Evolutionary conservation across 1,140 invertebrate genomes (phyloP), one percentile per base, ranked within the genome.

Genomic region (Saccostrea glomerata): DNA sequence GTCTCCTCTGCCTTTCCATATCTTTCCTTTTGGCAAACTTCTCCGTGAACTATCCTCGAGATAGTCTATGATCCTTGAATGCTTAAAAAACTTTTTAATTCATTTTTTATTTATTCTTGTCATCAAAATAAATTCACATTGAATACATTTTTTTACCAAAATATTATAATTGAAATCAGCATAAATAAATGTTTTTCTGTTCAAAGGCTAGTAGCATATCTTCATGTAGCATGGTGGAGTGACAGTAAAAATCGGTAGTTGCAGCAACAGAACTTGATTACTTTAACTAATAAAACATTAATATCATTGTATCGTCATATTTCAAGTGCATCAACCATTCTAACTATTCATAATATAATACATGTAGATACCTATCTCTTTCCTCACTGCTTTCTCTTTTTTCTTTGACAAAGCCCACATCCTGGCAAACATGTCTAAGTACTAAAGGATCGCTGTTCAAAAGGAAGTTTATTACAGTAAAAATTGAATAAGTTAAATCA

Each of bases 41-140:
- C 15, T 60, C 58, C 30, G 89, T 90, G 47, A 47, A 84, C 13
- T 73, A 23, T 55, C 89, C 89, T 23, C 86, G 86, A 58, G 87
- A 90, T 56, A 90, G 47, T 25, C 89, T 86, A 88, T 86, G 36
- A 73, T 77, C 25, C 56, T 77, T 66, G 40, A 87, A 87, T 58
- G 86, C 82, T 73, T 87, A 23, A 25, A 60, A 82, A 60, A 60
- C 20, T 60, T 60, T 20, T 15, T 15, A 60, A 60, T 12, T 60
- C 20, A 15, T 60, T 60, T n/a, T 60, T 60, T 60, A 36, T 2
- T 60, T 60, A 60, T 20, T 20, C 20, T 60, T 60, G 58, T 60
- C 58, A 60, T 60, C 58, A 60, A 60, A 15, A 60, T 36, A 0
- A 20, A 60, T 0, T 36, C 30, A 36, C 30, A 15, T 60, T 60